Evolutionary conservation across 2,888 invertebrate genomes (phyloP).

Genomic region (Phyllotreta cruciferae): DNA sequence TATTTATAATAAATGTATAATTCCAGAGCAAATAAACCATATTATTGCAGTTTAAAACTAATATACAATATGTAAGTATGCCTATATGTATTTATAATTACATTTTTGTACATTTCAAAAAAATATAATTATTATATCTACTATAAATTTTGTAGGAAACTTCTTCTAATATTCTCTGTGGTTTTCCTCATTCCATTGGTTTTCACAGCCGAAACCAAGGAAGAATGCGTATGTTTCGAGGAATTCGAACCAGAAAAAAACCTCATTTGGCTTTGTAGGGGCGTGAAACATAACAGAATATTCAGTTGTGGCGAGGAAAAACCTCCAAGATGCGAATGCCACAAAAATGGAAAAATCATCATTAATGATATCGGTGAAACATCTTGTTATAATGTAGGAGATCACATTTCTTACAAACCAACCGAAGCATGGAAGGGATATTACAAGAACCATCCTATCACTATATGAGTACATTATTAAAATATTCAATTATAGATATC

Average conservation of each 20-base stretch:
- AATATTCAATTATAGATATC: neutral
- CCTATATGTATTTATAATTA: too few species aligned
- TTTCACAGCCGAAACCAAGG: slow-evolving; percentile 13
- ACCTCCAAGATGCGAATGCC: slow-evolving; percentile 48
- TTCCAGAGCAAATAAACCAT: too few species aligned
- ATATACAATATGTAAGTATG: too few species aligned
- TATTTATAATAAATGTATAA: too few species aligned
- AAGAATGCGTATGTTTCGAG: slow-evolving; percentile 48
- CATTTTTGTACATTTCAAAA: too few species aligned
- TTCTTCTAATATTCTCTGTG: neutral
- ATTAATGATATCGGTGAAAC: slow-evolving; percentile 48
- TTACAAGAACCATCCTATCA: slow-evolving; percentile 40
- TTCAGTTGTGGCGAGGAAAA: slow-evolving; percentile 47
- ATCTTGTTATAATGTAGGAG: slow-evolving; percentile 38
- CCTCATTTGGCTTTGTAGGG: slow-evolving; percentile 43
- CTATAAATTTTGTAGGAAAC: slow-evolving; percentile 17
- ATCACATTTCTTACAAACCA: slow-evolving; percentile 39
- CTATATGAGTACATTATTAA: slow-evolving; percentile 1
- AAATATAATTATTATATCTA: neutral
- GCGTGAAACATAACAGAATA: slow-evolving; percentile 43
- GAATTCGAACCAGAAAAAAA: slow-evolving; percentile 44
- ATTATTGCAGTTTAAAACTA: too few species aligned
- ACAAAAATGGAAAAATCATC: slow-evolving; percentile 40
- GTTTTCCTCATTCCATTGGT: slow-evolving; percentile 2
- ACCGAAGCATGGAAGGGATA: slow-evolving; percentile 42